These are phyloP conservation scores for Avahi laniger DNA, from an alignment of 2,797 vertebrate genomes.

Conservation along the genomic window DNA sequence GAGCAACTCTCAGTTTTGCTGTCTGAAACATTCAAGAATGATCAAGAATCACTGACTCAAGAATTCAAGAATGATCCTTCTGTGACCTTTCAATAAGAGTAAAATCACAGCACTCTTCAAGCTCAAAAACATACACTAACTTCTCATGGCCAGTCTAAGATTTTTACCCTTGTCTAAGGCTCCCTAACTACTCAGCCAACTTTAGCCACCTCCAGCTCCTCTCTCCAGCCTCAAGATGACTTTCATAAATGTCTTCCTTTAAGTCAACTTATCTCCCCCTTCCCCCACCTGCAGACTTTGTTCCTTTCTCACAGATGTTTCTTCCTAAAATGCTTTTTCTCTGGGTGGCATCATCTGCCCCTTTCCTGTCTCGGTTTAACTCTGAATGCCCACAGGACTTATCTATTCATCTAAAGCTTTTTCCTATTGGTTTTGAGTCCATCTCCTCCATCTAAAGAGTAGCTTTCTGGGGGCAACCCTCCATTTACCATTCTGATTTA, in stretches of 20 bases:
- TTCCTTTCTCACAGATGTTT: not conserved
- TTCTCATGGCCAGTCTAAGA: not conserved
- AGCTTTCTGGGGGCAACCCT: not conserved
- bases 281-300: not conserved
- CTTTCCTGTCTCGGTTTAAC: not conserved
- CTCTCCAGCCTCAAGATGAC: not conserved
- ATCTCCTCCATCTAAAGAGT: not conserved
- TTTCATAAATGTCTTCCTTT: not conserved
- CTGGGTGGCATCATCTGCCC: not conserved
- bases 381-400: not conserved
- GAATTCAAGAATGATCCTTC: not conserved
- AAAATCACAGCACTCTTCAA: not conserved
- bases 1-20: not conserved
- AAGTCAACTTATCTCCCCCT: not conserved
- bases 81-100: not conserved
- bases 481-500: not conserved
- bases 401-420: no score
- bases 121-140: not conserved
- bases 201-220: not conserved
- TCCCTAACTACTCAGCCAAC: not conserved
- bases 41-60: not conserved
- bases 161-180: not conserved
- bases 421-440: not conserved
- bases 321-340: not conserved
- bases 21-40: conserved; percentile 3